phyloP scores from a whole-genome alignment of 2,797 vertebrate species.

The Gambusia yucatana region DNA sequence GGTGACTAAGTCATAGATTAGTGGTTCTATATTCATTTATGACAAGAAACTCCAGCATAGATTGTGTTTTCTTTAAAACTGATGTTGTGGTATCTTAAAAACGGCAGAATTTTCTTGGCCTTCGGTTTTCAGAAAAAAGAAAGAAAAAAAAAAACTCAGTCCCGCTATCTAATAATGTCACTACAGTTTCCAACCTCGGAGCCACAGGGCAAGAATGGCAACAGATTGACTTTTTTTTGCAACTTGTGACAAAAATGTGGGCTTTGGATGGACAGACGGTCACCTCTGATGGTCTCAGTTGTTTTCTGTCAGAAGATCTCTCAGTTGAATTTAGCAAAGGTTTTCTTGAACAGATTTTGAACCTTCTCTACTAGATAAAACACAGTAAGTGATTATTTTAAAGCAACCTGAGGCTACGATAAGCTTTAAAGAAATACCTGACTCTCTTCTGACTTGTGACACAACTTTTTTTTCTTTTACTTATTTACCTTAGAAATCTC shows the following conservation, averaged over 20 bases:
- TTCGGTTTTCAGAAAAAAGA: neutral
- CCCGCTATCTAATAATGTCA: neutral
- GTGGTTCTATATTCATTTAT: neutral
- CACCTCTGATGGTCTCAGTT: neutral
- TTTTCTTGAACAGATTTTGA: neutral
- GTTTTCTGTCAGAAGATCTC: neutral
- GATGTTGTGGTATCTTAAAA: neutral
- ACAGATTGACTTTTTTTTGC: constrained; percentile 26
- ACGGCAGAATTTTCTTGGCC: neutral
- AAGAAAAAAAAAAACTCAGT: neutral
- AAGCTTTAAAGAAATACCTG: neutral
- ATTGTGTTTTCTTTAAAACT: neutral
- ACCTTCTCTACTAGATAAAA: neutral
- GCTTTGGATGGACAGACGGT: neutral
- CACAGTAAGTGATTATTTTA: neutral
- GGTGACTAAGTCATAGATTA: no score
- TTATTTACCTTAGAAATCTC: constrained; percentile 75
- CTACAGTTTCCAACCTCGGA: neutral
- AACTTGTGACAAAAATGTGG: neutral
- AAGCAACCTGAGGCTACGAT: neutral
- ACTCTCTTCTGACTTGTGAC: neutral
- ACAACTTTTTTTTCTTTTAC: neutral
- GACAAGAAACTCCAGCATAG: neutral
- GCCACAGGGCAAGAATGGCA: neutral
- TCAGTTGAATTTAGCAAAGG: neutral